Evolutionary conservation across 2,797 vertebrate genomes (phyloP), one percentile per base, ranked within the genome.

Genomic region (Diceros bicornis): DNA sequence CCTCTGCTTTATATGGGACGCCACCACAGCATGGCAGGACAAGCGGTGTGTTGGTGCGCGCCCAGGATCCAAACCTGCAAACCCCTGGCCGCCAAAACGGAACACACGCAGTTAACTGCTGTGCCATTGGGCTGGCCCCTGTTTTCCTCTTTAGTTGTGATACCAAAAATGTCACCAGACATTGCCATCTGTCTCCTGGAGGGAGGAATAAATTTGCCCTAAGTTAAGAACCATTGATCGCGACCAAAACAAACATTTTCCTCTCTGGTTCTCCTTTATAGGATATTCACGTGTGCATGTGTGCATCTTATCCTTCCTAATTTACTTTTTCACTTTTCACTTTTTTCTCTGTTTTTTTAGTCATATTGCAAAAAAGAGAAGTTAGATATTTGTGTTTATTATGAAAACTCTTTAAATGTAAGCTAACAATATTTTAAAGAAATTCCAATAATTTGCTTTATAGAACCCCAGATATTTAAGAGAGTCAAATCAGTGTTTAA

Each of bases 271-370:
- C 2, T 44, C 12, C 16, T 78, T 47, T 59, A 3, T 0, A n/a
- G 37, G 2, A 0, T 23, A 1, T 34, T 6, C 69, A 4, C 32
- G 9, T 37, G 18, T 57, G 7, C 27, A 18, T 50, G 9, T 6
- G 10, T 87, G 41, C 41, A n/a, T 84, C 52, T 34, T 68, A 52
- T 47, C 12, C 50, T 44, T 27, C 16, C 25, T 44, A 44, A 32
- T 37, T 68, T 50, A n/a, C 7, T 25, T 57, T 66, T 82, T 75
- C 68, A 23, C 5, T 34, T 64, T 37, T 12, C 4, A 6, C 23
- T 57, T 41, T 44, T 34, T 91, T 6, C 3, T 37, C 37, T 27
- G 6, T 55, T 37, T 17, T 86, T 37, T 68, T 86, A 72, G 27
- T 69, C 3, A 47, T 7, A 8, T 17, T 78, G 6, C 50, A 37